Evolutionary conservation across 1,140 invertebrate genomes (phyloP).

Genomic region (Drosophila burlai): DNA sequence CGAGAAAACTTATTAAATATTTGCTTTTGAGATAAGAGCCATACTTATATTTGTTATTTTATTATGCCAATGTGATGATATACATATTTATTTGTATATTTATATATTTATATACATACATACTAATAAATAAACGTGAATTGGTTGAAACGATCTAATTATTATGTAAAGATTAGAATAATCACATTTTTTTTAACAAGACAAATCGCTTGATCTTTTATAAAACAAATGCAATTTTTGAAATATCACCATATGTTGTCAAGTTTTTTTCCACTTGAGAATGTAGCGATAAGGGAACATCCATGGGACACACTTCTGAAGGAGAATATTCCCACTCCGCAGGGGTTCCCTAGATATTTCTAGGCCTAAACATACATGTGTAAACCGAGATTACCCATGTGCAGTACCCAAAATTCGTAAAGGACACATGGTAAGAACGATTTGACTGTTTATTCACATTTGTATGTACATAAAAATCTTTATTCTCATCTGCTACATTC

Average conservation of each 20-base stretch:
- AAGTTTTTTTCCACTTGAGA: neutral
- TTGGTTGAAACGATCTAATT: neutral
- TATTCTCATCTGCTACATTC: neutral
- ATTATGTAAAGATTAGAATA: neutral
- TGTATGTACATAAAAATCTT: neutral
- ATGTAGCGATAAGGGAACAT: neutral
- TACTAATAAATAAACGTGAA: neutral
- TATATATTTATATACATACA: neutral
- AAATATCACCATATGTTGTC: neutral
- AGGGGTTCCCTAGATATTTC: neutral
- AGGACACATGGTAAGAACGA: neutral
- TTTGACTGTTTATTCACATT: neutral
- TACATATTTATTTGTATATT: neutral
- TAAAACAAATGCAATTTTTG: neutral
- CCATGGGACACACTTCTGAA: neutral
- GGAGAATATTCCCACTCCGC: neutral
- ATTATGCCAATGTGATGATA: neutral
- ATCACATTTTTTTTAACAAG: neutral
- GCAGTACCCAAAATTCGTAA: neutral
- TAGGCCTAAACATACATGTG: neutral
- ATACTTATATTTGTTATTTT: neutral
- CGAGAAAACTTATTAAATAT: neutral
- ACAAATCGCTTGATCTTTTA: neutral
- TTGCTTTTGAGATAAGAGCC: neutral
- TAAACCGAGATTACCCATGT: neutral